Base-by-base conservation (phyloP, 2,888 invertebrate species). In the Aproaerema taeniolella region DNA sequence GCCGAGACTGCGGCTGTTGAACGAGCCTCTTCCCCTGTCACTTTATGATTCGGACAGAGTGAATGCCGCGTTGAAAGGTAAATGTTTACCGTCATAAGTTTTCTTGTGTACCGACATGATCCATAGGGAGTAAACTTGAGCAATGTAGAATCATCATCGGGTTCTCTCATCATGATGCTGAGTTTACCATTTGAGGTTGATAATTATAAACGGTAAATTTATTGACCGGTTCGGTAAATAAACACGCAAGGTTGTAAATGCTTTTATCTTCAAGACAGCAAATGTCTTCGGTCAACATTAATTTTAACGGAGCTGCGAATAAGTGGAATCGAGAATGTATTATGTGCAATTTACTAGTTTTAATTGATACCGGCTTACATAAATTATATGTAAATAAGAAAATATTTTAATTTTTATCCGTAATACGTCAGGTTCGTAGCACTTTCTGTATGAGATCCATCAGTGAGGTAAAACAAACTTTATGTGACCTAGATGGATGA, bases 41-140 rank as follows among this genome's bases (percentile, higher is more conserved):
- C 78, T 83, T 58, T 85, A 83, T 60, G 85, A 83, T 72, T 76
- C 81, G 76, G 83, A 83, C 63, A 78, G 85, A 80, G 82, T 86
- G 55, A 83, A 82, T 69, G 83, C 83, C 53, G 83, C 86, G 51
- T 75, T 86, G 67, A 82, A 80, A 82, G 85, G 86, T 86, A 85
- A 85, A 82, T 79, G 64, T 82, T 80, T 73, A 68, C 70, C 61
- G 55, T 69, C 62, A 58, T 63, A 67, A 67, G 64, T 62, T 70
- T 71, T 66, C 58, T 45, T 60, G 64, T 71, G 56, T 64, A 64
- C 38, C 34, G 30, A 57, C 46, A 50, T 41, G 54, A 59, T 60
- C 67, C 52, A 67, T 58, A 61, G 49, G 55, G 61, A 63, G 69
- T 72, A 71, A 74, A 66, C 51, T 17, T 61, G 52, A 48, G 47